Conservation (phyloP, 1,140 invertebrate genomes). For the Hypsibius dujardini region DNA sequence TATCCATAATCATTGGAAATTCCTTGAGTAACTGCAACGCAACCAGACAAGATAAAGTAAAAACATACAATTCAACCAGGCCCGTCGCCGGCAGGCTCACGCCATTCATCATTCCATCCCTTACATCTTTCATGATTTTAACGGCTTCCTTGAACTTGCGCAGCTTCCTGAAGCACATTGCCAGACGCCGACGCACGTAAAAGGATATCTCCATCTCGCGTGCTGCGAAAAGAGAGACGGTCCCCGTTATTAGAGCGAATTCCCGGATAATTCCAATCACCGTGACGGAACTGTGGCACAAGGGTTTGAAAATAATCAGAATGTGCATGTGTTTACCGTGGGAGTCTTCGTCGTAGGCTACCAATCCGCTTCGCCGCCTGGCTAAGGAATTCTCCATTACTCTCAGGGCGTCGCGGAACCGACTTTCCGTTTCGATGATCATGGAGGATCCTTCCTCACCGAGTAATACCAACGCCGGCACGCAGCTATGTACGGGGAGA, state of each 20-base stretch:
- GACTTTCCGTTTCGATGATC: slow-evolving; percentile 47
- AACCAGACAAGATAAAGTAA: slow-evolving; percentile 21
- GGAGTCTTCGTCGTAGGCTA: slow-evolving; percentile 56
- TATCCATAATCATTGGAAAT: slow-evolving; percentile 85
- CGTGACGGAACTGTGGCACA: too few species aligned
- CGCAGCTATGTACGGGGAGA: slow-evolving; percentile 39
- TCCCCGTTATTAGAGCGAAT: background rate
- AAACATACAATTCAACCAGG: background rate
- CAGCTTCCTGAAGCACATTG: slow-evolving; percentile 88
- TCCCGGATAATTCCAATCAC: background rate
- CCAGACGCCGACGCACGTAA: slow-evolving; percentile 76
- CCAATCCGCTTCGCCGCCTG: slow-evolving; percentile 63
- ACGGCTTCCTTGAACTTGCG: slow-evolving; percentile 76
- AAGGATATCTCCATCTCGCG: slow-evolving; percentile 81
- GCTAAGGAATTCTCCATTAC: slow-evolving; percentile 70
- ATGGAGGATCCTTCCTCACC: slow-evolving; percentile 90
- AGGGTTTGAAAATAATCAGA: too few species aligned
- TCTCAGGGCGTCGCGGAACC: slow-evolving; percentile 39
- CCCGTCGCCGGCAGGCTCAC: background rate
- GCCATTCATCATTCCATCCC: slow-evolving; percentile 22
- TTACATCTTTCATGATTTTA: slow-evolving; percentile 83
- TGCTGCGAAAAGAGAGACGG: background rate
- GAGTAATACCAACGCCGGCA: slow-evolving; percentile 78
- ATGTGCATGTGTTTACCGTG: slow-evolving; percentile 43
- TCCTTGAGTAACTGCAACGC: slow-evolving; percentile 67